Evolutionary conservation across 2,888 invertebrate species (phyloP).

Genomic region (Torymus auratus): DNA sequence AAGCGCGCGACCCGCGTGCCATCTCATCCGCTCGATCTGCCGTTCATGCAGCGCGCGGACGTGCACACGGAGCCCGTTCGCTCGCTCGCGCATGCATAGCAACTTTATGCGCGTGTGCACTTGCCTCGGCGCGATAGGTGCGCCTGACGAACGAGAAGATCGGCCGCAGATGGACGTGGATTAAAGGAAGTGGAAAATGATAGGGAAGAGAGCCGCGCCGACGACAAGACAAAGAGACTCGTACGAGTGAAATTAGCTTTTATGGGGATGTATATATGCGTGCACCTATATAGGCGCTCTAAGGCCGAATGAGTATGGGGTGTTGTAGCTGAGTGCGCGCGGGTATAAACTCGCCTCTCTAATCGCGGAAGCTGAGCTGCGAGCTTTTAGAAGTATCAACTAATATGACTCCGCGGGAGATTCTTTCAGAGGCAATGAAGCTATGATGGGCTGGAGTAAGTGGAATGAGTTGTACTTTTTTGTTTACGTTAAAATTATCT

Average conservation of each 20-base stretch:
- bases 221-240: slow-evolving; percentile 17
- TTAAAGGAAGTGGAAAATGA: slow-evolving; percentile 29
- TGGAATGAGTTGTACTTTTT: too few species aligned
- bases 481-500: too few species aligned
- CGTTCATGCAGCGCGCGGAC: neutral
- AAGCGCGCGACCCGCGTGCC: slow-evolving; percentile 62
- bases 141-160: slow-evolving; percentile 1
- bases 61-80: slow-evolving; percentile 33
- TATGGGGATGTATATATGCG: too few species aligned
- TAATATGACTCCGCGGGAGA: too few species aligned
- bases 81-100: neutral
- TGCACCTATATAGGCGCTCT: too few species aligned
- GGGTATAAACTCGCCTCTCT: too few species aligned
- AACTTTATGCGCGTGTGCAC: slow-evolving; percentile 11
- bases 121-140: slow-evolving; percentile 8
- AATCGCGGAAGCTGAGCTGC: too few species aligned
- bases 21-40: slow-evolving; percentile 60
- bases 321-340: too few species aligned
- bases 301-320: too few species aligned
- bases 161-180: slow-evolving; percentile 3
- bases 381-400: too few species aligned
- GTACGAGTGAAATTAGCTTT: slow-evolving; percentile 15
- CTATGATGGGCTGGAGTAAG: too few species aligned
- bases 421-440: too few species aligned
- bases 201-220: slow-evolving; percentile 1